phyloP scores from a whole-genome alignment of 2,797 vertebrate species.

The Threskiornis aethiopicus region DNA sequence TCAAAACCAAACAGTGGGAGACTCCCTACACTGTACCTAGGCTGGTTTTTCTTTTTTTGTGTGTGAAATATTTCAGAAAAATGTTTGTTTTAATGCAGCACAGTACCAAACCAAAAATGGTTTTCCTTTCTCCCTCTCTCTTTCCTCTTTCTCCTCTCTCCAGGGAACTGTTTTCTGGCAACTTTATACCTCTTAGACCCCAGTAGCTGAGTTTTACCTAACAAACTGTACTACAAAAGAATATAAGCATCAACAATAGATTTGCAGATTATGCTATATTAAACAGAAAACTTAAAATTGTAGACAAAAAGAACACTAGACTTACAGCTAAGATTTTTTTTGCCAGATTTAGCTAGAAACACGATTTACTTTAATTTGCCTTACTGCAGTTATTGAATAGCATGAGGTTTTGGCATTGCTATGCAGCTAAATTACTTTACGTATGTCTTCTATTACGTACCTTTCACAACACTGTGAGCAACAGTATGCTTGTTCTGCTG shows the following conservation, averaged over 20 bases:
- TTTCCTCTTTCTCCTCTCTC: not conserved
- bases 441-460: not conserved
- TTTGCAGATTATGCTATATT: not conserved
- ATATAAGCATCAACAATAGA: not conserved
- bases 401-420: not conserved
- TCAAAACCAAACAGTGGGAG: not conserved
- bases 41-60: not conserved
- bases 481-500: not conserved
- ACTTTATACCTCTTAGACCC: not conserved
- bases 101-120: not conserved
- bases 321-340: not conserved
- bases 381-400: not conserved
- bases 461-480: not conserved
- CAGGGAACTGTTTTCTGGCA: not conserved
- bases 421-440: not conserved
- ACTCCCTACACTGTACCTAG: not conserved
- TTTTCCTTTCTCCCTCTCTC: not conserved
- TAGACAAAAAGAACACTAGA: not conserved
- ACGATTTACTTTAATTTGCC: not conserved
- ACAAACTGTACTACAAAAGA: not conserved
- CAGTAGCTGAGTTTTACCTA: not conserved
- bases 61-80: not conserved
- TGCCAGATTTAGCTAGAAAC: not conserved
- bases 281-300: not conserved
- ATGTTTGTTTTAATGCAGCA: not conserved